Conservation (phyloP, 2,888 invertebrate genomes). For the Cosmorhoe ocellata region DNA sequence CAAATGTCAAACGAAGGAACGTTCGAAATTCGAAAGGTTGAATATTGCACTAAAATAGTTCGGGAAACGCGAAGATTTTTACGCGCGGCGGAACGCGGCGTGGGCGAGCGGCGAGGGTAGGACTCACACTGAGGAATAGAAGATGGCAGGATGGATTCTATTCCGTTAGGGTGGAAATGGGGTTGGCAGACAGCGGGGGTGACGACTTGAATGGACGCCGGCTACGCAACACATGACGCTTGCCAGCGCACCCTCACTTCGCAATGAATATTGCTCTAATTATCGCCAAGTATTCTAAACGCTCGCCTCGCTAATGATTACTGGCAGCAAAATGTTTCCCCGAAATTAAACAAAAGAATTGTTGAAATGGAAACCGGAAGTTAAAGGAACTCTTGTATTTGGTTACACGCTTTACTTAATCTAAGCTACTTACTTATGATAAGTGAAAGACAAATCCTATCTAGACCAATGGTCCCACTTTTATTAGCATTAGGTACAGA, state of each 20-base stretch:
- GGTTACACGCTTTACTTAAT: no score
- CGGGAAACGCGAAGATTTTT: conserved; percentile 56
- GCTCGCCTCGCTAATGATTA: conserved; percentile 14
- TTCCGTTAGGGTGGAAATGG: conserved; percentile 51
- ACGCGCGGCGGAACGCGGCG: conserved; percentile 33
- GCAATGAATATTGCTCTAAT: conserved; percentile 44
- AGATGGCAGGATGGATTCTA: conserved; percentile 34
- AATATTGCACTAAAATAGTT: conserved; percentile 65
- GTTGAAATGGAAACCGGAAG: neutral
- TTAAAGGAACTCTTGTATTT: neutral
- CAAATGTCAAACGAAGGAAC: conserved; percentile 43
- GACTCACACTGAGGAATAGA: conserved; percentile 56
- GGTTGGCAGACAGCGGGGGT: conserved; percentile 48
- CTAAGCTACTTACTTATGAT: no score
- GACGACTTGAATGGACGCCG: conserved; percentile 49
- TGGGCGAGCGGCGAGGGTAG: conserved; percentile 45
- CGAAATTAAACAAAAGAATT: conserved; percentile 16
- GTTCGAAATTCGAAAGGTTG: conserved; percentile 45
- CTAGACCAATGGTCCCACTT: no score
- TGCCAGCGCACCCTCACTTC: conserved; percentile 38
- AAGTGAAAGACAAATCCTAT: no score
- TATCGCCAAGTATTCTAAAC: conserved; percentile 34
- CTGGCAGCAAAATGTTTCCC: neutral
- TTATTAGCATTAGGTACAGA: no score
- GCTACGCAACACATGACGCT: conserved; percentile 42